Evolutionary conservation across 2,797 vertebrate species (phyloP).

Genomic region (Catharus ustulatus): DNA sequence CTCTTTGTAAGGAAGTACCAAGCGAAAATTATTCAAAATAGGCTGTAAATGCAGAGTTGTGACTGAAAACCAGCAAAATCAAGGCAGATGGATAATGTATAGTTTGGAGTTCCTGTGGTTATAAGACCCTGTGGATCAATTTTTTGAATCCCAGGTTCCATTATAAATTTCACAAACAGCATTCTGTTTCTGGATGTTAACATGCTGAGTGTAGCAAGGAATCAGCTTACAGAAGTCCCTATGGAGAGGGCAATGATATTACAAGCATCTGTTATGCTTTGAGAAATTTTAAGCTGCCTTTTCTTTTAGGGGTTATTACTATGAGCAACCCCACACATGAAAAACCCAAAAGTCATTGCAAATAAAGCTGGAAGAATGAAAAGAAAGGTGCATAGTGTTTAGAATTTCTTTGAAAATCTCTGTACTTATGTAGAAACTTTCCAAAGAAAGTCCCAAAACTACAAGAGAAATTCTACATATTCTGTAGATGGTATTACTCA

Average conservation of each 20-base stretch:
- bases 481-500: background rate
- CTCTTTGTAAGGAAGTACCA: background rate
- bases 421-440: background rate
- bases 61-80: background rate
- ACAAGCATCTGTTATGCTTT: constrained; percentile 43
- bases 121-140: background rate
- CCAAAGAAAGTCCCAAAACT: background rate
- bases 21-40: background rate
- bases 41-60: background rate
- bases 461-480: background rate
- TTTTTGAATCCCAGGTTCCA: constrained; percentile 2
- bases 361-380: background rate
- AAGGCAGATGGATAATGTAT: background rate
- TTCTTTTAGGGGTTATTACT: constrained; percentile 5
- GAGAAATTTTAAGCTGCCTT: background rate
- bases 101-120: background rate
- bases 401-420: background rate
- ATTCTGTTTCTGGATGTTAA: constrained; percentile 30
- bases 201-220: constrained; percentile 22
- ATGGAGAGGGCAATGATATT: constrained; percentile 31
- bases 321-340: background rate
- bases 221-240: constrained; percentile 20
- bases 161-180: constrained; percentile 39
- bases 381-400: background rate
- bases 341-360: background rate